Conservation (phyloP, 2,797 vertebrate species). For the Potorous gilbertii region DNA sequence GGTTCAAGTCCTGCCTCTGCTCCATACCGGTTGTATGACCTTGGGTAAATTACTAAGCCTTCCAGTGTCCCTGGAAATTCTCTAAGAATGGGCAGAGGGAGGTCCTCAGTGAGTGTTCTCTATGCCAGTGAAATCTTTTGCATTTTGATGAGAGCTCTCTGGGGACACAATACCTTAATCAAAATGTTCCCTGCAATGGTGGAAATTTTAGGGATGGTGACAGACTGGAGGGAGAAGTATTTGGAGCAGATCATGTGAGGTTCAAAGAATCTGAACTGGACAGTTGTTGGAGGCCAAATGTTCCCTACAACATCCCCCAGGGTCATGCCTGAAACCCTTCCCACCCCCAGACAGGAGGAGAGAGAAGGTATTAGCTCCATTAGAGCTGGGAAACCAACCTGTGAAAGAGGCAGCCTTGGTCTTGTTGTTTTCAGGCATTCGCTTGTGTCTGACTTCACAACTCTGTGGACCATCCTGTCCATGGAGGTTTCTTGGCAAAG, state of each 20-base stretch:
- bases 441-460: background rate
- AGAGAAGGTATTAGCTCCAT: background rate
- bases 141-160: background rate
- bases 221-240: background rate
- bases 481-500: background rate
- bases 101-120: background rate
- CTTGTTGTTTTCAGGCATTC: background rate
- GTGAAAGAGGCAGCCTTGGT: background rate
- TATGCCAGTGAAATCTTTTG: background rate
- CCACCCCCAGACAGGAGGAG: no score
- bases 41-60: background rate
- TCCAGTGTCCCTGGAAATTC: background rate
- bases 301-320: no score
- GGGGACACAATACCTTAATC: background rate
- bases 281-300: no score
- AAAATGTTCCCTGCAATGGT: background rate
- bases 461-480: background rate
- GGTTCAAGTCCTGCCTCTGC: background rate
- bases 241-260: background rate
- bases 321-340: no score
- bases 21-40: background rate
- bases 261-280: background rate
- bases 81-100: background rate
- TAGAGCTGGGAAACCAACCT: background rate
- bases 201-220: background rate